phyloP scores from a whole-genome alignment of 2,888 invertebrate species.

The Mechanitis mazaeus region DNA sequence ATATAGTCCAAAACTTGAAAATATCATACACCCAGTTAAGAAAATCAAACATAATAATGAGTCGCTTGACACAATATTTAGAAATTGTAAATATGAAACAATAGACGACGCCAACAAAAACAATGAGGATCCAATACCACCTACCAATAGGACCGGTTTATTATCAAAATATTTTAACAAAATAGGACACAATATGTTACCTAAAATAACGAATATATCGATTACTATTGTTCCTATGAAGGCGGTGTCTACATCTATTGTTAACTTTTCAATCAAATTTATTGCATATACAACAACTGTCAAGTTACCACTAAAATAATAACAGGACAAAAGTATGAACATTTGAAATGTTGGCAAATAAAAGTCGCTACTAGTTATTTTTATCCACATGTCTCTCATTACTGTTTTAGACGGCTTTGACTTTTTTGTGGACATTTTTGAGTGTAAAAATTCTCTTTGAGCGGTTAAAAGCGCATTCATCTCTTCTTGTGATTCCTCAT shows the following conservation, averaged over 20 bases:
- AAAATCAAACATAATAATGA: conserved; percentile 20
- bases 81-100: conserved; percentile 19
- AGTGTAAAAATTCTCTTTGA: conserved; percentile 25
- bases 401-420: conserved; percentile 12
- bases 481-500: conserved; percentile 26
- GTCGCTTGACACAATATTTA: conserved; percentile 9
- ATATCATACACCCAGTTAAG: conserved; percentile 23
- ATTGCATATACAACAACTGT: conserved; percentile 22
- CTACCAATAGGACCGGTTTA: conserved; percentile 19
- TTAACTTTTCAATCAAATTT: conserved; percentile 21
- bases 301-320: conserved; percentile 25
- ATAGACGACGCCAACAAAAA: conserved; percentile 18
- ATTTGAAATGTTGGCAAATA: conserved; percentile 23
- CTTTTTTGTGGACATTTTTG: conserved; percentile 16
- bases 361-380: conserved; percentile 20
- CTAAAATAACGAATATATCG: conserved; percentile 19
- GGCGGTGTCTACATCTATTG: conserved; percentile 19
- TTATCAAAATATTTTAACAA: conserved; percentile 22
- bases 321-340: conserved; percentile 19
- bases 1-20: conserved; percentile 22
- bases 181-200: conserved; percentile 14
- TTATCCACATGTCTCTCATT: conserved; percentile 18
- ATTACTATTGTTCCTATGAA: conserved; percentile 23
- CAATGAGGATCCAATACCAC: conserved; percentile 19
- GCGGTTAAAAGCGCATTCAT: conserved; percentile 26